Base-by-base conservation (phyloP, 2,797 vertebrate genomes). In the Sebastes miniatus region DNA sequence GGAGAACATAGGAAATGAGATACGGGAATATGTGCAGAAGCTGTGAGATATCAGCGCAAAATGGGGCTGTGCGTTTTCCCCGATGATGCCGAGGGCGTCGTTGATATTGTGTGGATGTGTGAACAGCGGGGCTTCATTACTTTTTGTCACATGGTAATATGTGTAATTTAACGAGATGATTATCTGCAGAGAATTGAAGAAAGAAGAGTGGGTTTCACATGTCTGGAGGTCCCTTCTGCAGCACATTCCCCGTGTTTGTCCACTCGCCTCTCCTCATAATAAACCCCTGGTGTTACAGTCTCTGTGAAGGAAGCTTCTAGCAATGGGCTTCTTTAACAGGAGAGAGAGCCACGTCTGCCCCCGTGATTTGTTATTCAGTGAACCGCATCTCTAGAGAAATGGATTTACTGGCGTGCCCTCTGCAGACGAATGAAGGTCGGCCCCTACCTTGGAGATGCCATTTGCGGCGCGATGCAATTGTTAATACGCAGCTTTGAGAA, bases 291-390 rank as follows among this genome's bases (percentile, higher is more conserved):
- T 80, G 87, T 87, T 85, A 81, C 83, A 85, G 80, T 32, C 69
- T 79, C 73, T 52, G 86, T 39, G 43, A 83, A 76, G 83, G 85
- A 90, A 85, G 87, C 83, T 79, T 87, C 80, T 6, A 64, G 90
- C 92, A 87, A 87, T 83, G 68, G 80, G 88, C 83, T 93, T 90
- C 91, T 93, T 85, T 77, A 89, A 84, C 88, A 52, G 85, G 77
- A 91, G 84, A 62, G 81, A 89, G 85, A 86, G 83, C 88, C 85
- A 80, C 79, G 66, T 91, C 91, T 92, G 87, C 76, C 85, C 89
- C 85, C 4, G 36, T 89, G 88, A 95, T 95, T 95, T 95, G 93
- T 92, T 94, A 94, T 94, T 95, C 94, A 93, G 89, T 88, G 91
- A 94, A 93, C 92, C 89, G 61, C 90, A 89, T 94, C 94, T 91